phyloP scores from a whole-genome alignment of 2,113 vertebrate species.

The Hiodon alosoides region DNA sequence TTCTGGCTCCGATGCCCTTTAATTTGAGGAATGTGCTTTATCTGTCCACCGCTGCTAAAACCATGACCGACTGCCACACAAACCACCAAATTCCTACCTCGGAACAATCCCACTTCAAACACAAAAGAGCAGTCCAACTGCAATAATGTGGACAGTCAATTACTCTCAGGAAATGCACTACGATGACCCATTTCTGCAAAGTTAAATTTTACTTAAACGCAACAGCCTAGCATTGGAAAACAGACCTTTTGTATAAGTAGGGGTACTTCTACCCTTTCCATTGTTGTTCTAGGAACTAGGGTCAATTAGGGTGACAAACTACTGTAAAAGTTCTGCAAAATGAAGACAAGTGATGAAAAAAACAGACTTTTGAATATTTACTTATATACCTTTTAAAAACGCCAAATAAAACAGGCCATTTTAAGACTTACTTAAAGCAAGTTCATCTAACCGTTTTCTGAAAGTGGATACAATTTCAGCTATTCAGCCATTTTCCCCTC shows the following conservation, averaged over 20 bases:
- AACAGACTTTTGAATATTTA: too few relatives aligned
- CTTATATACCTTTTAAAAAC: too few relatives aligned
- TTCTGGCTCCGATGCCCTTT: slow-evolving; percentile 17
- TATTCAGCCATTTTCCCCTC: too few relatives aligned
- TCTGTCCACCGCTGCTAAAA: slow-evolving; percentile 21
- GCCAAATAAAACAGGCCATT: too few relatives aligned
- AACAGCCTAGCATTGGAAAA: not conserved
- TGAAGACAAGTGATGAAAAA: too few relatives aligned
- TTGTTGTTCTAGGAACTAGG: too few relatives aligned
- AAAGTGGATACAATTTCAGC: too few relatives aligned
- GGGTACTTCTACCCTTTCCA: too few relatives aligned
- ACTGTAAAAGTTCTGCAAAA: too few relatives aligned
- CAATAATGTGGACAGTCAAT: slow-evolving; percentile 7
- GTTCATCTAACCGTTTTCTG: too few relatives aligned
- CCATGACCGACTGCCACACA: not conserved
- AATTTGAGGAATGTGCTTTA: slow-evolving; percentile 37
- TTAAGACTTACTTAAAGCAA: too few relatives aligned
- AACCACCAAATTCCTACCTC: not conserved
- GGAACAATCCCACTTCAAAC: not conserved
- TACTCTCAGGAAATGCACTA: not conserved
- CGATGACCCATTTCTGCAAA: slow-evolving; percentile 4
- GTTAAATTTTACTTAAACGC: not conserved
- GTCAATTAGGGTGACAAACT: too few relatives aligned
- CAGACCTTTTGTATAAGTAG: not conserved
- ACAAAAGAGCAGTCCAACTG: not conserved